These are phyloP conservation scores for Microplitis demolitor DNA, from an alignment of 1,140 invertebrate genomes.

Conservation along the genomic window DNA sequence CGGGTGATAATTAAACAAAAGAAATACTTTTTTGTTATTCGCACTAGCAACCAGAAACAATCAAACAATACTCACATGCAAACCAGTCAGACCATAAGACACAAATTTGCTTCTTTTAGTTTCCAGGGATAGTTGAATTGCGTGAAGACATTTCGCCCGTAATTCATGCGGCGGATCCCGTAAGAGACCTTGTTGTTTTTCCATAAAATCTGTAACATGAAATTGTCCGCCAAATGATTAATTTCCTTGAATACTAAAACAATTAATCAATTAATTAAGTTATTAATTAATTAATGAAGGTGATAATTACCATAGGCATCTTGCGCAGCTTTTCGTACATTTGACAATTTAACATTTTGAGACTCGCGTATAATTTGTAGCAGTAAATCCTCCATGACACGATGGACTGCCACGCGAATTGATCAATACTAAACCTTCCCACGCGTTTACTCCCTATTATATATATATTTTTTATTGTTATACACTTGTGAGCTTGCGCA, in stretches of 20 bases:
- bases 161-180: slow-evolving; percentile 83
- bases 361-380: slow-evolving; percentile 80
- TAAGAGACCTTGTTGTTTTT: slow-evolving; percentile 77
- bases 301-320: slow-evolving; percentile 72
- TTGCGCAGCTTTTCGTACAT: slow-evolving; percentile 76
- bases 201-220: slow-evolving; percentile 72
- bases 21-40: background rate
- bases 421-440: slow-evolving; percentile 47
- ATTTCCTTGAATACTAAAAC: background rate
- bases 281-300: slow-evolving; percentile 49
- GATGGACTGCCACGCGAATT: slow-evolving; percentile 46
- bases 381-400: slow-evolving; percentile 80
- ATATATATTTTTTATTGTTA: background rate
- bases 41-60: background rate
- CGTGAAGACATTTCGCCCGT: slow-evolving; percentile 79
- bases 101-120: slow-evolving; percentile 84
- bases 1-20: background rate
- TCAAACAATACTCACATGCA: slow-evolving; percentile 71
- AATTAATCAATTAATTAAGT: slow-evolving; percentile 61
- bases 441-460: background rate
- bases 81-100: slow-evolving; percentile 78
- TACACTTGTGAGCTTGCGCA: background rate
- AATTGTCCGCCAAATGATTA: background rate
- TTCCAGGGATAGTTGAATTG: slow-evolving; percentile 85
- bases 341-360: slow-evolving; percentile 72